Percentiles rank a stretch among this genome's conserved stretches.
Conservation (phyloP, 1,140 invertebrate genomes). For the Drosophila lowei region DNA sequence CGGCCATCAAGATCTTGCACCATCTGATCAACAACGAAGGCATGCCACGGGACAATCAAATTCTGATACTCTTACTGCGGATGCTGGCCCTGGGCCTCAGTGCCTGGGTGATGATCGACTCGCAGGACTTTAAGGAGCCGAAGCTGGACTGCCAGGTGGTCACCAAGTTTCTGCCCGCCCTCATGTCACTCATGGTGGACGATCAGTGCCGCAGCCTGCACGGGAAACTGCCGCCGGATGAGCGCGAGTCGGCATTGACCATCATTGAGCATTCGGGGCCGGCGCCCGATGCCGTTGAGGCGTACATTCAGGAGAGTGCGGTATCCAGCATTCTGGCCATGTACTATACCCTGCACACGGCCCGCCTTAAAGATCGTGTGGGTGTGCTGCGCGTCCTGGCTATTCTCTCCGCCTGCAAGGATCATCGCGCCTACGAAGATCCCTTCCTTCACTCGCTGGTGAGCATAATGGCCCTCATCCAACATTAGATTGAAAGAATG, state of each 20-base stretch:
- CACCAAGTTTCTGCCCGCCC: conserved; percentile 96
- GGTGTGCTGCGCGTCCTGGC: conserved; percentile 94
- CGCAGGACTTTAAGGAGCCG: conserved; percentile 97
- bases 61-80: conserved; percentile 94
- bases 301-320: conserved; percentile 94
- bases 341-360: conserved; percentile 96
- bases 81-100: conserved; percentile 96
- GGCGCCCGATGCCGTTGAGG: conserved; percentile 95
- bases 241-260: conserved; percentile 94
- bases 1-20: conserved; percentile 95
- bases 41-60: conserved; percentile 95
- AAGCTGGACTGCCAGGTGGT: conserved; percentile 96
- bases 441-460: conserved; percentile 96
- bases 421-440: conserved; percentile 96
- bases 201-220: conserved; percentile 96
- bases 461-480: conserved; percentile 40
- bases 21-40: conserved; percentile 95
- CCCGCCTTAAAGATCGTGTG: conserved; percentile 91
- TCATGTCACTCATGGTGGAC: conserved; percentile 98
- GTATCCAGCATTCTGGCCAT: conserved; percentile 96
- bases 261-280: conserved; percentile 97
- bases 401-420: conserved; percentile 94
- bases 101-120: conserved; percentile 98
- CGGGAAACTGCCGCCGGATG: conserved; percentile 95
- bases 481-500: no score